Evolutionary conservation across 2,888 invertebrate species (phyloP), one percentile per base, ranked within the genome.

Genomic region (Agapostemon virescens): DNA sequence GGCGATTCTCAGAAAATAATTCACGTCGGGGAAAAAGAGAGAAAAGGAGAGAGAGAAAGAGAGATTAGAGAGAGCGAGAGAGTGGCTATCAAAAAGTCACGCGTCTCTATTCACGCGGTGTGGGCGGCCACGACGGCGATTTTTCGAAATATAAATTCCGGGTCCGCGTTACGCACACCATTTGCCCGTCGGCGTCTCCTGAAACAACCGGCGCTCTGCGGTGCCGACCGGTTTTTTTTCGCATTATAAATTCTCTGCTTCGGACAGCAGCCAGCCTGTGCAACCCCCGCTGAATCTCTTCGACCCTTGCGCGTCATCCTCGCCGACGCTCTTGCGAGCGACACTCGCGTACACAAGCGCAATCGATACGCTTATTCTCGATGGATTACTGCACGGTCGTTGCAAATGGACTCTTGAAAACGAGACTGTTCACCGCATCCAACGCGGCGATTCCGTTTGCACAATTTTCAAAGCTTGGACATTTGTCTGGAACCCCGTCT

Each of bases 241-340:
- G 84, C 87, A 88, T 89, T 89, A 89, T 89, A 89, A 90, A 90
- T 90, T 88, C 89, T 90, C 90, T 89, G 90, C 85, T 82, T 67
- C 83, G 88, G 89, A 90, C 89, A 89, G 89, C 89, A 88, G 88
- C 81, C 84, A 73, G 83, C 80, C 81, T 71, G 75, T 74, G 70
- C 69, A 61, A 52, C 76, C 75, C 69, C 80, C 38, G 75, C 67
- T 26, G 74, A 33, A 73, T 72, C 84, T 75, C 84, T 79, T 84
- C 86, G 81, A 81, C 79, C 83, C 76, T 40, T 67, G 9, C 69
- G 79, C 77, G 64, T 71, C 76, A 70, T 81, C 74, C 69, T 74
- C 73, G 71, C 78, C 77, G 81, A 75, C 69, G 72, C 80, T 74
- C 68, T 77, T 73, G 71, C 73, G 79, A 68, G 61, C 79, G 77